A percentile compares a stretch with the other conserved stretches of the same genome.
phyloP scores from a whole-genome alignment of 2,888 invertebrate genomes.

The Aleiodes alternator region DNA sequence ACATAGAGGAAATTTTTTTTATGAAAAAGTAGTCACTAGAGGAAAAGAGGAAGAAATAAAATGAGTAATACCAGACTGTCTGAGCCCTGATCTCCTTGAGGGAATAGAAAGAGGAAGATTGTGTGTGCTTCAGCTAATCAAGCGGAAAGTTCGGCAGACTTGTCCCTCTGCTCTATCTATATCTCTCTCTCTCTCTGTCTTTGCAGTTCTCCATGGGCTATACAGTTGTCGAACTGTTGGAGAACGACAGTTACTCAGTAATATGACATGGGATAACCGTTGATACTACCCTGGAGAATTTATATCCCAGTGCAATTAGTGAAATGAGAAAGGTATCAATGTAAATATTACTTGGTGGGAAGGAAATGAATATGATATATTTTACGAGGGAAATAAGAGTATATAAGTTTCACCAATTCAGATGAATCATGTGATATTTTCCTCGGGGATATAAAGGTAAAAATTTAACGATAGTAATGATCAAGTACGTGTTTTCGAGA shows the following conservation, averaged over 20 bases:
- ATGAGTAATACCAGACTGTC: neutral
- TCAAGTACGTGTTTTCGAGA: no score
- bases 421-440: neutral
- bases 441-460: neutral
- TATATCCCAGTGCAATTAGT: slow-evolving; percentile 57
- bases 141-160: slow-evolving; percentile 46
- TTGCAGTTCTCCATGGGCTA: slow-evolving; percentile 14
- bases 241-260: slow-evolving; percentile 10
- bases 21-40: neutral
- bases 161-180: slow-evolving; percentile 7
- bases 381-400: slow-evolving; percentile 3
- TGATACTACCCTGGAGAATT: slow-evolving; percentile 53
- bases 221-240: slow-evolving; percentile 39
- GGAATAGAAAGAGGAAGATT: slow-evolving; percentile 15
- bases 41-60: neutral
- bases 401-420: neutral
- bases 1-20: neutral
- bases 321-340: slow-evolving; percentile 58
- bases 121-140: slow-evolving; percentile 43
- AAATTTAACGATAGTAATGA: no score
- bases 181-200: no score
- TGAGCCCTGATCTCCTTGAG: slow-evolving; percentile 18
- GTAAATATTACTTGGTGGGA: slow-evolving; percentile 45
- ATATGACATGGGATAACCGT: slow-evolving; percentile 33
- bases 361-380: neutral